Conservation (phyloP, 2,888 invertebrate genomes). For the Hipparchia semele region DNA sequence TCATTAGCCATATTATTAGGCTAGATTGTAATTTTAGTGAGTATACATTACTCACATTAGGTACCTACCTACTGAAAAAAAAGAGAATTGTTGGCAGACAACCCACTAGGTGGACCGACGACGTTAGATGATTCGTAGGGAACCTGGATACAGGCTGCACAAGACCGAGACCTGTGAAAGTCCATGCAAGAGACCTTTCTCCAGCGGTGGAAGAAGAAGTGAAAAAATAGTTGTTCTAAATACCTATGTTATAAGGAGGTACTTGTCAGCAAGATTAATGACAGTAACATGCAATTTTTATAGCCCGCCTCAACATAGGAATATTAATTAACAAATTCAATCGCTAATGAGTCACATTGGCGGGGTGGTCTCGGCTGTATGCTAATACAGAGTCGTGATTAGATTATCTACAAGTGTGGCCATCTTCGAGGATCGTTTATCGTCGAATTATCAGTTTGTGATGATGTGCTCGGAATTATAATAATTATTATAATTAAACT, state of each 20-base stretch:
- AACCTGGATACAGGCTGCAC: no score
- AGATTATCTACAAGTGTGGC: constrained; percentile 47
- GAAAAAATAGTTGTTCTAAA: no score
- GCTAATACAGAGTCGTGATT: constrained; percentile 46
- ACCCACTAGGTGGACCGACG: no score
- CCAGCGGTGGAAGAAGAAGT: no score
- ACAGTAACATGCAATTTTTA: not conserved
- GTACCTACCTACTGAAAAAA: no score
- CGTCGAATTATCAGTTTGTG: constrained; percentile 44
- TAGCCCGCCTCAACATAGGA: not conserved
- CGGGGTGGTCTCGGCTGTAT: constrained; percentile 42
- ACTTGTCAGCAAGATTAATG: not conserved
- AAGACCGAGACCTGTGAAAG: no score
- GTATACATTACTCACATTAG: no score
- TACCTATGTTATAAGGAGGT: not conserved
- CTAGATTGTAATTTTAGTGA: no score
- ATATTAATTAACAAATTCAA: constrained; percentile 3
- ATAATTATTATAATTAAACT: constrained; percentile 8
- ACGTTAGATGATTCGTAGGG: no score
- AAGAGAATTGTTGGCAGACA: no score
- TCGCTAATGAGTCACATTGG: constrained; percentile 9
- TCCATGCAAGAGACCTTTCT: no score
- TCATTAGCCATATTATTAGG: no score
- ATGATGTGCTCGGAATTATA: constrained; percentile 32
- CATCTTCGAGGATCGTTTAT: constrained; percentile 43